These are phyloP conservation scores for Meiosimyza platycephala DNA, from an alignment of 2,888 invertebrate species.

Conservation along the genomic window DNA sequence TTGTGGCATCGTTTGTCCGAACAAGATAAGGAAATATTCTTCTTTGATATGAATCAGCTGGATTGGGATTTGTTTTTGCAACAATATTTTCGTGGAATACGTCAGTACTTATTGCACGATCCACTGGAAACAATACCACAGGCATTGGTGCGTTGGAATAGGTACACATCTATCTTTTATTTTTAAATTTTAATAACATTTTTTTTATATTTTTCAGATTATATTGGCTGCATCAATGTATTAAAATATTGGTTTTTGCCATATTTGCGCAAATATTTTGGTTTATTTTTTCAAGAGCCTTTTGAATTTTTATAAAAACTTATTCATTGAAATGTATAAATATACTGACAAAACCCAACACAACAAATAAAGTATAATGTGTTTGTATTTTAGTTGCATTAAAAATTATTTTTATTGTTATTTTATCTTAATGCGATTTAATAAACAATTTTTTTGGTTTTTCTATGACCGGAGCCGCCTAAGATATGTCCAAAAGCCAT, in stretches of 20 bases:
- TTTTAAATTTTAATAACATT: conserved; percentile 43
- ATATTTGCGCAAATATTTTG: conserved; percentile 50
- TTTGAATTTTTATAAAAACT: conserved; percentile 2
- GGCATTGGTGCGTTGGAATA: conserved; percentile 73
- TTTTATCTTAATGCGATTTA: too few relatives aligned
- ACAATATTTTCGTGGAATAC: conserved; percentile 77
- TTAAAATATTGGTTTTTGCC: conserved; percentile 63
- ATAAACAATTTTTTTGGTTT: too few relatives aligned
- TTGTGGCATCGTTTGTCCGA: conserved; percentile 72
- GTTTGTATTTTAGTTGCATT: too few relatives aligned
- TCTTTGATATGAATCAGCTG: conserved; percentile 78
- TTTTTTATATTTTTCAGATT: conserved; percentile 62
- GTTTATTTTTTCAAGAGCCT: conserved; percentile 47
- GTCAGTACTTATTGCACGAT: conserved; percentile 84
- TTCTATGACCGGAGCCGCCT: too few relatives aligned
- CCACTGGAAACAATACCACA: conserved; percentile 79
- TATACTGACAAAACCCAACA: too few relatives aligned
- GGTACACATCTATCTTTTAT: conserved; percentile 61
- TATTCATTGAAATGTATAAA: too few relatives aligned
- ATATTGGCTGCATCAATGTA: conserved; percentile 67
- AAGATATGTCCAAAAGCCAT: too few relatives aligned
- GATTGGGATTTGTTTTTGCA: conserved; percentile 80
- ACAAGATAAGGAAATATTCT: conserved; percentile 74
- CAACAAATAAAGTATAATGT: too few relatives aligned
- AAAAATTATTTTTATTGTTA: too few relatives aligned